Conservation (phyloP, 2,888 invertebrate genomes). For the Bibio marci region DNA sequence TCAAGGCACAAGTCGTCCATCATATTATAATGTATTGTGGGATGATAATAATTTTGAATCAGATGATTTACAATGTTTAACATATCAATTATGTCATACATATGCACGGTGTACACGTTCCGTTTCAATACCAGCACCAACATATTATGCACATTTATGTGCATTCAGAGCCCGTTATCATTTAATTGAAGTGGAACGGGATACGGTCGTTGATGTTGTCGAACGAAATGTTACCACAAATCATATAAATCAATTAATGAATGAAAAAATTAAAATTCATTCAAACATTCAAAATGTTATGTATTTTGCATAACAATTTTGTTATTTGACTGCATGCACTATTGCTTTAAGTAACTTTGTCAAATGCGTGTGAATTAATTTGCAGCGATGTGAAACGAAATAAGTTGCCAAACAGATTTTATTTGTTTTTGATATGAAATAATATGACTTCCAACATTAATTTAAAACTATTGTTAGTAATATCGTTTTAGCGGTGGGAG, state of each 20-base stretch:
- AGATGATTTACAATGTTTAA: conserved; percentile 96
- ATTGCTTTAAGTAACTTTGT: too few relatives aligned
- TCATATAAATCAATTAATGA: conserved; percentile 92
- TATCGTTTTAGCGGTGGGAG: too few relatives aligned
- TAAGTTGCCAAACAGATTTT: too few relatives aligned
- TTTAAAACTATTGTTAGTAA: too few relatives aligned
- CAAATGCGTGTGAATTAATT: too few relatives aligned
- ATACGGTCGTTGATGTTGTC: conserved; percentile 96
- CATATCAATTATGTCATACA: conserved; percentile 99
- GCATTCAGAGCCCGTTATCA: conserved; percentile 98
- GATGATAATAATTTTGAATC: conserved; percentile 99
- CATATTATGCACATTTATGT: conserved; percentile 97
- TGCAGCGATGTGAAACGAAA: too few relatives aligned
- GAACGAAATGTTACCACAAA: conserved; percentile 96
- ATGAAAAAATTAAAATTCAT: conserved; percentile 96
- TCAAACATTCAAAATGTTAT: conserved; percentile 99
- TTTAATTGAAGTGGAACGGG: conserved; percentile 97
- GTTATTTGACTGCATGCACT: too few relatives aligned
- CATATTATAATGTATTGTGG: conserved; percentile 99
- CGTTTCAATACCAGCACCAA: conserved; percentile 97
- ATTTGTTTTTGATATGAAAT: too few relatives aligned
- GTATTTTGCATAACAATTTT: conserved; percentile 99
- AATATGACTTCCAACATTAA: too few relatives aligned
- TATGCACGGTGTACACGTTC: conserved; percentile 98
- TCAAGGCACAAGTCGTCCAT: conserved; percentile 95